Conservation (phyloP, 92 coral and sea anemone species). For the Virgularia gustaviana region DNA sequence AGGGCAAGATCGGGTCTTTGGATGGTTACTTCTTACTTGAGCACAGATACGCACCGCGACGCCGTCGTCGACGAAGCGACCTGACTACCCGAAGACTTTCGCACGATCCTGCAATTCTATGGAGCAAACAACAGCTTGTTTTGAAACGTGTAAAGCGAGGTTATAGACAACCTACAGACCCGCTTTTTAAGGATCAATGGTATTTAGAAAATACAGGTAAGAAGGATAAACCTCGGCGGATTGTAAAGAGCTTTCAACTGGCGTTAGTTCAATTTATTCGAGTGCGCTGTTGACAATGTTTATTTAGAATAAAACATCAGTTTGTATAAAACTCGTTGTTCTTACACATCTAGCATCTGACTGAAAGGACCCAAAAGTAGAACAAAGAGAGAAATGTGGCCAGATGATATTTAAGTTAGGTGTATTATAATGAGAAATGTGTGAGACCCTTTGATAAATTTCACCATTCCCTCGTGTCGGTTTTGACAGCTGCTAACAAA, state of each 20-base stretch:
- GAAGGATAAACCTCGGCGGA: conserved; percentile 10
- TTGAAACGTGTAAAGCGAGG: conserved; percentile 74
- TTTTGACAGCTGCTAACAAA: conserved; percentile 14
- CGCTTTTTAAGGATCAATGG: conserved; percentile 81
- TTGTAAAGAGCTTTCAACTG: neutral
- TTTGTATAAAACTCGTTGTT: neutral
- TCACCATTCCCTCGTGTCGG: neutral
- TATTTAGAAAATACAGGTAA: conserved; percentile 87
- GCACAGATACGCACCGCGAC: conserved; percentile 57
- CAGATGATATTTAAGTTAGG: conserved; percentile 2
- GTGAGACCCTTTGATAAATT: conserved; percentile 4
- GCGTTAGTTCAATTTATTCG: neutral
- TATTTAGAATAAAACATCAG: conserved; percentile 10
- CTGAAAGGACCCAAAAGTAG: neutral
- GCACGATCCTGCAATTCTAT: conserved; percentile 68
- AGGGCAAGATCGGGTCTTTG: conserved; percentile 76
- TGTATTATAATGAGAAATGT: neutral
- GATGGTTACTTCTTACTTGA: conserved; percentile 75
- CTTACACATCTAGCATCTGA: too few relatives aligned
- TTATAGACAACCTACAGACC: conserved; percentile 68
- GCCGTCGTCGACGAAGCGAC: conserved; percentile 70
- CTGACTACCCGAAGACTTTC: conserved; percentile 63
- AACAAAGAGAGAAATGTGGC: neutral
- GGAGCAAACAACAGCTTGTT: conserved; percentile 81
- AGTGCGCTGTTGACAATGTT: conserved; percentile 16